phyloP scores from a whole-genome alignment of 2,888 invertebrate species.

The Yponomeuta evonymella region DNA sequence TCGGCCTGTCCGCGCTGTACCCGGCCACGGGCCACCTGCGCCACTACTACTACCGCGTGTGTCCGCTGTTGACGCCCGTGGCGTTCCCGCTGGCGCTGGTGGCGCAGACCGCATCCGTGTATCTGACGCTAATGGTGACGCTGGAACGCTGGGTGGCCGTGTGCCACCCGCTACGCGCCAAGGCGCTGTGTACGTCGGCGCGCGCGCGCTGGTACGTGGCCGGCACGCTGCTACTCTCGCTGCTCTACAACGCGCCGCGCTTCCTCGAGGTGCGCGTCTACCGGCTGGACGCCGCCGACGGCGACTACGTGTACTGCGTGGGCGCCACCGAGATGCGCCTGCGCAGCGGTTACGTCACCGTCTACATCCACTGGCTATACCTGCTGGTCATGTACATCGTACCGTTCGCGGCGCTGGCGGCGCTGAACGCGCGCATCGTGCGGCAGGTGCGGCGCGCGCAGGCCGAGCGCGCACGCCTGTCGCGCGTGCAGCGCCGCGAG shows the following conservation, averaged over 20 bases:
- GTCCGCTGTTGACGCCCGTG: constrained; percentile 86
- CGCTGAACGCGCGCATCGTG: constrained; percentile 94
- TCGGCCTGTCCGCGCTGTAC: constrained; percentile 90
- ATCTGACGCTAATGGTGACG: constrained; percentile 92
- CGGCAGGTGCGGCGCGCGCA: constrained; percentile 92
- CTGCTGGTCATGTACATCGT: constrained; percentile 95
- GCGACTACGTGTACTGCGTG: constrained; percentile 82
- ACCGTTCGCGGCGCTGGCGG: constrained; percentile 91
- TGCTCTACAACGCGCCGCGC: constrained; percentile 90
- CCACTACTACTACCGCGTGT: constrained; percentile 86
- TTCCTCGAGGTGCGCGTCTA: constrained; percentile 81
- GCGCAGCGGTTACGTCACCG: constrained; percentile 83
- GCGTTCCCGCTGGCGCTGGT: constrained; percentile 90
- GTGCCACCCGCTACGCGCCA: constrained; percentile 91
- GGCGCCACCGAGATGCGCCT: constrained; percentile 78
- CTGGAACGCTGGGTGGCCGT: constrained; percentile 96
- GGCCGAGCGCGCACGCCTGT: constrained; percentile 91
- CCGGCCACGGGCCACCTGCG: constrained; percentile 87
- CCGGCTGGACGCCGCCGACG: constrained; percentile 61
- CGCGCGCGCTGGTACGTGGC: constrained; percentile 90
- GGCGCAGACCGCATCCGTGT: constrained; percentile 95
- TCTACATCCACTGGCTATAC: constrained; percentile 97
- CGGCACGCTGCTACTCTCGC: constrained; percentile 85
- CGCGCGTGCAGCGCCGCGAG: constrained; percentile 92
- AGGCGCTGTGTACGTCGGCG: constrained; percentile 93